Base-by-base conservation (phyloP, 2,888 invertebrate species). In the Acanthosepion esculentum region DNA sequence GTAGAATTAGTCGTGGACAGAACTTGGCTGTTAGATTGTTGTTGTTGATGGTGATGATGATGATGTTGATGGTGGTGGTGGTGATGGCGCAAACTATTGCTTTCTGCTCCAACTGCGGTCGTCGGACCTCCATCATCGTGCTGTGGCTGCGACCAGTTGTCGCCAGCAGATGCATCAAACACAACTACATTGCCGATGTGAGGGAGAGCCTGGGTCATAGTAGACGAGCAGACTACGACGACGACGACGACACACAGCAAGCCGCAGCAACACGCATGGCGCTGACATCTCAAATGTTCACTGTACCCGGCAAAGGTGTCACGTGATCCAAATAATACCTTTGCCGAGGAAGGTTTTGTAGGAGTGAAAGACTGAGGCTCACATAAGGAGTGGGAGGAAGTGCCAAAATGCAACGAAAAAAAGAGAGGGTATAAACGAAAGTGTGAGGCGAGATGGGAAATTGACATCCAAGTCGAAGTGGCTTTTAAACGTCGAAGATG, bases 201-300 rank as follows among this genome's bases (percentile, higher is more conserved):
- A 29, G 93, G 53, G n/a, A 93, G 93, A 53, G 93, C 53, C 93
- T 93, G 93, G 93, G 93, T 93, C 93, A 93, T 93, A 93, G 93
- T 93, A 93, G n/a, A 50, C n/a, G 6, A 50, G n/a, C 93, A 50
- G 53, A 50, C 93, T 50, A 93, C 93, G 93, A 93, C 50, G 50
- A 93, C 48, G 92, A 92, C 92, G 41, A 23, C 20, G 41, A 33
- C 48, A 92, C 50, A 93, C 93, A 93, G 29, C 93, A 93, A 93
- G 93, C 48, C n/a, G n/a, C 48, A 50, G 53, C 93, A 93, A 93
- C 93, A 93, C 93, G 50, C 93, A 93, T 93, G 93, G 93, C 93
- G 50, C 15, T 93, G 93, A 93, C 93, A 93, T 93, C 93, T 93
- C 93, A 48, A 93, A 93, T 50, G 33, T n/a, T 93, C 50, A 93